These are phyloP conservation scores for Chironomus riparius DNA, from an alignment of 2,888 invertebrate genomes.

Conservation along the genomic window DNA sequence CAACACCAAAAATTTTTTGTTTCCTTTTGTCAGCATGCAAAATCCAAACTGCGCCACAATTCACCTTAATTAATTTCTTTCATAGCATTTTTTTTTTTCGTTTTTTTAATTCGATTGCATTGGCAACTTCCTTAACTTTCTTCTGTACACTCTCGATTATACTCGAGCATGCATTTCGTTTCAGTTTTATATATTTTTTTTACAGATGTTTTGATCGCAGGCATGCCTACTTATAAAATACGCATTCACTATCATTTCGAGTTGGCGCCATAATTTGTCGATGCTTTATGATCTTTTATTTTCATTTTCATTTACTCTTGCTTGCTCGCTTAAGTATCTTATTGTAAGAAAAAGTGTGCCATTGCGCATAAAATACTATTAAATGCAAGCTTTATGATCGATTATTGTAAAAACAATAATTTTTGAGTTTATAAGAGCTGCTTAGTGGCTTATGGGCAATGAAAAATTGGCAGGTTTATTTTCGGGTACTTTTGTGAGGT, in stretches of 20 bases:
- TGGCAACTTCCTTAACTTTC: not conserved
- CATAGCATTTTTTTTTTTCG: not conserved
- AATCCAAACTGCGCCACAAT: not conserved
- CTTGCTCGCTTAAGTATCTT: not conserved
- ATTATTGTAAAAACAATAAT: not conserved
- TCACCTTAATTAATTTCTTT: not conserved
- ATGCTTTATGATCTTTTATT: not conserved
- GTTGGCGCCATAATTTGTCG: slow-evolving; percentile 8
- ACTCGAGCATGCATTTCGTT: not conserved
- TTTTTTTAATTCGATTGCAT: not conserved
- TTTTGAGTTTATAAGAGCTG: not conserved
- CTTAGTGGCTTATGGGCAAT: no score
- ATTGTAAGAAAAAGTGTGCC: not conserved
- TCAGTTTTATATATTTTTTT: not conserved
- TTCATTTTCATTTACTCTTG: not conserved
- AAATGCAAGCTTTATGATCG: not conserved
- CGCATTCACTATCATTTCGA: not conserved
- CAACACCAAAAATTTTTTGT: no score
- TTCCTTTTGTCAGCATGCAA: no score
- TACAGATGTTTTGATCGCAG: not conserved
- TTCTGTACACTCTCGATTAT: not conserved
- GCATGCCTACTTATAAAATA: not conserved
- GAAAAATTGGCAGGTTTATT: no score
- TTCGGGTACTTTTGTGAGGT: no score
- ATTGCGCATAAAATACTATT: not conserved